Evolutionary conservation across 2,113 vertebrate species (phyloP).

Genomic region (Oreocharis arfaki): DNA sequence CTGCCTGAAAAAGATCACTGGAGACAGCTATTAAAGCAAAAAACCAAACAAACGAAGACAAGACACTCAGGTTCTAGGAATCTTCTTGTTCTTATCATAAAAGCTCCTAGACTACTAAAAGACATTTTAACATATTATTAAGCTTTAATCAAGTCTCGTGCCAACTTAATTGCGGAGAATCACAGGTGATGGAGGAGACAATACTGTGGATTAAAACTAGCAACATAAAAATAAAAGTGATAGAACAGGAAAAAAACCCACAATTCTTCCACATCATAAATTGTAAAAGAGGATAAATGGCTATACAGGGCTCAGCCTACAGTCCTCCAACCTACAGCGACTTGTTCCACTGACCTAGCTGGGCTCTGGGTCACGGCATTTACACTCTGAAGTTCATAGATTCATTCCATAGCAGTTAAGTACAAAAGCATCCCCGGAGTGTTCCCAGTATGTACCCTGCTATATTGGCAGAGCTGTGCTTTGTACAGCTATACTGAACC

Average conservation of each 20-base stretch:
- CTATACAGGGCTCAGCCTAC: background rate
- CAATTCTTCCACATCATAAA: background rate
- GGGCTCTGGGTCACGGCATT: background rate
- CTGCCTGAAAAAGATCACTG: background rate
- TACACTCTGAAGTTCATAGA: background rate
- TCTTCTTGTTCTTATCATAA: background rate
- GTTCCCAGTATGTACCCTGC: background rate
- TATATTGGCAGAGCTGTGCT: background rate
- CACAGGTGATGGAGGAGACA: background rate
- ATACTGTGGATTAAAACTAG: background rate
- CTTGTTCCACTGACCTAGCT: background rate
- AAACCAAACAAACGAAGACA: background rate
- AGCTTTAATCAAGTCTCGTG: background rate
- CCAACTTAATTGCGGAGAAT: background rate
- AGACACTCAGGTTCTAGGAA: background rate
- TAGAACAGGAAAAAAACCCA: fast-evolving
- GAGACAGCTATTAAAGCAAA: background rate
- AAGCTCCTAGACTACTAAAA: background rate
- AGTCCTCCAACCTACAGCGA: background rate
- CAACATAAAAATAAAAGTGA: background rate
- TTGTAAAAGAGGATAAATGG: background rate
- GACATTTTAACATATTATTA: background rate
- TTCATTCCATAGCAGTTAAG: background rate
- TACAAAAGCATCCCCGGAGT: background rate
- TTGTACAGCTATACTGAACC: fast-evolving